Conservation (phyloP, 2,113 vertebrate genomes). For the Vicugna pacos region DNA sequence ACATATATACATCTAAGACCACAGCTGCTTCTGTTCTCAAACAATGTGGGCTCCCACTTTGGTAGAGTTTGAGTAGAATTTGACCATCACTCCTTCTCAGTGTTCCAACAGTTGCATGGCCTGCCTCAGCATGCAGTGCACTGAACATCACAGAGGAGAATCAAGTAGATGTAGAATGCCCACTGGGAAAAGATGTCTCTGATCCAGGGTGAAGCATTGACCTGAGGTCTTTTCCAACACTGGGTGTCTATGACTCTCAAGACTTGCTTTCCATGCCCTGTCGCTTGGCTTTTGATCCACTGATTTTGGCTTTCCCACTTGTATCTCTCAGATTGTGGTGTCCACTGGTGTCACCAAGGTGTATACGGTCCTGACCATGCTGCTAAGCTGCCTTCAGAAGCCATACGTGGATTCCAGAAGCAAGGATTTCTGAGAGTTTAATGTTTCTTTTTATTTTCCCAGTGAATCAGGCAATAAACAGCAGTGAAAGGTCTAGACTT, state of each 20-base stretch:
- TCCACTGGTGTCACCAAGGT: neutral
- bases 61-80: neutral
- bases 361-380: neutral
- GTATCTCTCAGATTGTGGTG: neutral
- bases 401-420: neutral
- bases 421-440: neutral
- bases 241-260: neutral
- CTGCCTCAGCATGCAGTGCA: neutral
- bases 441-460: neutral
- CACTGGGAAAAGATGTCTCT: neutral
- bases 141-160: neutral
- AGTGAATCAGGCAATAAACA: neutral
- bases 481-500: neutral
- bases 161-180: accelerated
- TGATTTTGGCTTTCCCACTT: neutral
- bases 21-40: neutral
- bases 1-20: no score
- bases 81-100: neutral
- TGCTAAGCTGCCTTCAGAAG: neutral
- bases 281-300: neutral
- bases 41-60: neutral
- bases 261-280: neutral
- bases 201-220: neutral
- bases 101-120: neutral
- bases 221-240: neutral